Evolutionary conservation across 2,888 invertebrate species (phyloP).

Genomic region (Stenchaetothrips biformis): DNA sequence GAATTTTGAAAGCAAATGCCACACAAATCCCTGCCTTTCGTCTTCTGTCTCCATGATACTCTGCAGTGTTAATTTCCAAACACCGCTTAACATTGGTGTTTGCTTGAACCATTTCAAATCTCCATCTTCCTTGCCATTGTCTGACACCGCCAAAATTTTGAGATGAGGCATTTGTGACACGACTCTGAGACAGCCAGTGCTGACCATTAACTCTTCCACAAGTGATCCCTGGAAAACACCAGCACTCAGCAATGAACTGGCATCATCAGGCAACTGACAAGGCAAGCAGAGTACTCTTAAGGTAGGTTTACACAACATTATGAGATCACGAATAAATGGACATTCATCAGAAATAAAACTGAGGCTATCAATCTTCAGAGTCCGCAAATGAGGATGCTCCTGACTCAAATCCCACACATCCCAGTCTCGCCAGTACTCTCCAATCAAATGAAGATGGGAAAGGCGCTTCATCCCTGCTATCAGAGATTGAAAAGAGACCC

Average conservation of each 20-base stretch:
- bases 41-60: neutral
- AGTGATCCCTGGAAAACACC: neutral
- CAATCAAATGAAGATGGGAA: neutral
- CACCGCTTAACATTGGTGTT: neutral
- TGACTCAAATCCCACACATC: neutral
- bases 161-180: conserved; percentile 1
- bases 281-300: neutral
- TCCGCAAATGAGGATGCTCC: neutral
- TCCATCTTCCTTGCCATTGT: conserved; percentile 11
- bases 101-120: neutral
- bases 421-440: conserved; percentile 7
- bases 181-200: neutral
- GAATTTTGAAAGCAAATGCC: conserved; percentile 11
- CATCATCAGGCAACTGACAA: conserved; percentile 1
- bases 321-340: conserved; percentile 10
- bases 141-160: neutral
- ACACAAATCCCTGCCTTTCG: neutral
- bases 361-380: neutral
- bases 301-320: conserved; percentile 3
- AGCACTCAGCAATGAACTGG: neutral
- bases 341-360: conserved; percentile 9
- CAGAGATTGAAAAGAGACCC: neutral
- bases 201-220: neutral
- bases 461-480: neutral
- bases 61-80: neutral